Base-by-base conservation (phyloP, 1,140 invertebrate species). In the Macrosteles quadrilineatus region DNA sequence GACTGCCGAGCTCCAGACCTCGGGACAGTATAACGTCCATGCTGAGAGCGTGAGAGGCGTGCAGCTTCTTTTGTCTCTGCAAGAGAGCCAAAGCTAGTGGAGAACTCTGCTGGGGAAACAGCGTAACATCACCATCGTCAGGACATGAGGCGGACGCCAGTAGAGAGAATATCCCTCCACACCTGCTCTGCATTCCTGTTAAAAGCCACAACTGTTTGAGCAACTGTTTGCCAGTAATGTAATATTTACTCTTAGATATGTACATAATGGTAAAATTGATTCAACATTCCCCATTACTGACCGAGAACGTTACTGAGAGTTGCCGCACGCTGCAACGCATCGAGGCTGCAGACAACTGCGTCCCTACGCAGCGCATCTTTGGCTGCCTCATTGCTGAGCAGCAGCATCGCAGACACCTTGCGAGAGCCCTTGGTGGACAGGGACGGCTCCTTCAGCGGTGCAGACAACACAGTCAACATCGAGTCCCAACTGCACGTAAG, bases 401-500 rank as follows among this genome's bases (percentile, higher is more conserved):
- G 32, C 21, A 53, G 31, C 55, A 63, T 32, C 3, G 57, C 68
- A n/a, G 67, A 53, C 25, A 64, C 57, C 25, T 50, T 62, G 23
- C 63, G 32, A 1, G 68, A 62, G 17, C 68, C 32, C 40, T 69
- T 69, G 76, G 77, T 0, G 81, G 81, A 77, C 25, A 47, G 31
- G 19, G 59, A 64, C 14, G 55, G 23, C 17, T 79, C 3, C 77
- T 82, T 81, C 55, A 96, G 80, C 0, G 94, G 88, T 0, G 88
- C 88, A 19, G 93, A 91, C 1, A 97, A 81, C 14, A 97, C 91
- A n/a, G 90, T 88, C 50, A 97, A 87, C 83, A 97, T 91, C 0
- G 91, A 92, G 55, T 92, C 90, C 95, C 95, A 97, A 77, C 94
- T 96, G 74, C 91, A 93, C 2, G 92, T 95, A 29, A 97, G 78